phyloP scores from a whole-genome alignment of 2,797 vertebrate species.

The Anguilla obscura region DNA sequence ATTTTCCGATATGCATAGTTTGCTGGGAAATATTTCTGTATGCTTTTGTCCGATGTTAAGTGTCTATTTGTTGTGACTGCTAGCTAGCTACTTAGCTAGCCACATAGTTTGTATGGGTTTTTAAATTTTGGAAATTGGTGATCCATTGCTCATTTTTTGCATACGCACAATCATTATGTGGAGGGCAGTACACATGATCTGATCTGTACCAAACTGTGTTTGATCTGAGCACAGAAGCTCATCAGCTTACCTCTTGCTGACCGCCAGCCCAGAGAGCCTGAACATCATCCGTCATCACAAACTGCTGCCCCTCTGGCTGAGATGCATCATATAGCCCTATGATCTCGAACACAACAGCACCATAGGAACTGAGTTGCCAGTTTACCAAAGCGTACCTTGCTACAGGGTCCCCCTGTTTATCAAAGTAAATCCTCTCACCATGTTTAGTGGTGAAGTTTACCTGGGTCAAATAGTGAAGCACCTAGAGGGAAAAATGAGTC shows the following conservation, averaged over 20 bases:
- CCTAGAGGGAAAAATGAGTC: constrained; percentile 53
- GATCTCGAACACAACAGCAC: constrained; percentile 64
- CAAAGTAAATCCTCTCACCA: constrained; percentile 72
- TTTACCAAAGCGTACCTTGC: constrained; percentile 75
- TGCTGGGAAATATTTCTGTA: too few relatives aligned
- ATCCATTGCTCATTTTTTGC: too few relatives aligned
- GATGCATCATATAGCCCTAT: constrained; percentile 73
- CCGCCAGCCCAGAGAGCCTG: constrained; percentile 67
- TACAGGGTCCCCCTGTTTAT: constrained; percentile 70
- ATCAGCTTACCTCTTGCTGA: constrained; percentile 55
- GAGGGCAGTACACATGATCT: background rate
- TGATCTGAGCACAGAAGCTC: background rate
- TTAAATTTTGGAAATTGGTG: too few relatives aligned
- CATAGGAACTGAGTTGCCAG: constrained; percentile 70
- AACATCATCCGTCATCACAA: constrained; percentile 65
- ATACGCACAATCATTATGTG: background rate
- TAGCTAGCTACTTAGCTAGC: too few relatives aligned
- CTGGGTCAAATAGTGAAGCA: constrained; percentile 69
- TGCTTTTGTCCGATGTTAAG: too few relatives aligned
- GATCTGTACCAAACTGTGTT: background rate
- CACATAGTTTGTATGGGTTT: too few relatives aligned
- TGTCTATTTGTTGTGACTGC: too few relatives aligned
- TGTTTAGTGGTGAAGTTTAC: constrained; percentile 74
- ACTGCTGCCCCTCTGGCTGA: constrained; percentile 64
- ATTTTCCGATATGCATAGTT: too few relatives aligned